Evolutionary conservation across 1,140 invertebrate genomes (phyloP).

Genomic region (Steinernema khuongi): DNA sequence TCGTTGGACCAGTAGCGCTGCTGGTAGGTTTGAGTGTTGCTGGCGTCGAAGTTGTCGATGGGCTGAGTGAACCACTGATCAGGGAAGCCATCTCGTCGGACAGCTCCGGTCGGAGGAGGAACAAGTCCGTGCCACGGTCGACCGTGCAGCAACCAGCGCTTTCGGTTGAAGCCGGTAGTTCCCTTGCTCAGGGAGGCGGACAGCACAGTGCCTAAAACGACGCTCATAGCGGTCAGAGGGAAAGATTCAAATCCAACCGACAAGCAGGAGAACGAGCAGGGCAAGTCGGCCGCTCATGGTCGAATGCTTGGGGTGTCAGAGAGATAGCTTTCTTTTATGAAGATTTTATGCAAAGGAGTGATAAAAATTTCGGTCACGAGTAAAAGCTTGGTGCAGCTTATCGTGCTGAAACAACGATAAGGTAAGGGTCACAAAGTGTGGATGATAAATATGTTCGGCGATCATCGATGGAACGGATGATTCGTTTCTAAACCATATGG

Average conservation of each 20-base stretch:
- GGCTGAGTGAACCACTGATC: conserved; percentile 22
- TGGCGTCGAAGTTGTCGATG: conserved; percentile 30
- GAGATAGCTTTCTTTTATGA: neutral
- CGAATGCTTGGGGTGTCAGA: neutral
- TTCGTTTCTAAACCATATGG: too few species aligned
- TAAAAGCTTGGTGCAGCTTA: too few species aligned
- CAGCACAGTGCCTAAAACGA: neutral
- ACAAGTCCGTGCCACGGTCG: neutral
- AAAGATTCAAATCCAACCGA: neutral
- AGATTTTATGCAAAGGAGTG: neutral
- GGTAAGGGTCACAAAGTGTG: too few species aligned
- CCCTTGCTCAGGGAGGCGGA: neutral
- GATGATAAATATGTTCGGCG: too few species aligned
- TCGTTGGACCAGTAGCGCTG: conserved; percentile 35
- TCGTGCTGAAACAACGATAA: too few species aligned
- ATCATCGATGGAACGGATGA: too few species aligned
- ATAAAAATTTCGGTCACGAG: too few species aligned
- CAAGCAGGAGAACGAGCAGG: neutral
- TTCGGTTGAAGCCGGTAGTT: neutral
- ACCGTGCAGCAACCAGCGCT: neutral
- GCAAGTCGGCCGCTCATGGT: neutral
- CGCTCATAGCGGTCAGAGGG: neutral
- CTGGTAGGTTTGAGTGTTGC: conserved; percentile 22
- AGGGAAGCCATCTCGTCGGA: neutral
- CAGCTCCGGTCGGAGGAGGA: neutral